Evolutionary conservation across 2,113 vertebrate species (phyloP).

Genomic region (Xyrauchen texanus): DNA sequence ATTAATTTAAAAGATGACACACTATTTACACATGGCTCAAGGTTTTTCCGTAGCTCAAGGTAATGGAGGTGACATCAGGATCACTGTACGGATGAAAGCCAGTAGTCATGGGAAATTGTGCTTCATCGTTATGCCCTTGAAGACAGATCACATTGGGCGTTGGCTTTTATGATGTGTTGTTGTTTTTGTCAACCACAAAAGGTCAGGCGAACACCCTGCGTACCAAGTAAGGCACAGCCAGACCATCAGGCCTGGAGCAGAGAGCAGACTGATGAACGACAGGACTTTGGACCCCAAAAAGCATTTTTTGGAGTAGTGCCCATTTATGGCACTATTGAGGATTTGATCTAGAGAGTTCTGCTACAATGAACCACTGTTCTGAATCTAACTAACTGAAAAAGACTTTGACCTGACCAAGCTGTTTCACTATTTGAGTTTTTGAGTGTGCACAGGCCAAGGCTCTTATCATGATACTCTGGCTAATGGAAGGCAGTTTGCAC

Average conservation of each 20-base stretch:
- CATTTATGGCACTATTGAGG: constrained; percentile 7
- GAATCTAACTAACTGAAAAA: not conserved
- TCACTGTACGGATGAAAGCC: not conserved
- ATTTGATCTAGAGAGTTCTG: constrained; percentile 19
- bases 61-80: constrained; percentile 23
- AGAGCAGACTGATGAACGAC: too few species aligned
- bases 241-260: not conserved
- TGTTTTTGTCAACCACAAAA: constrained; percentile 16
- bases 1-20: too few species aligned
- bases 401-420: constrained; percentile 39
- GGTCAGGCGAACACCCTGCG: constrained; percentile 12
- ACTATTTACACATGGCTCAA: not conserved
- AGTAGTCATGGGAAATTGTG: constrained; percentile 18
- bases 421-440: constrained; percentile 43
- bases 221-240: not conserved
- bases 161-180: constrained; percentile 15
- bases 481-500: too few species aligned
- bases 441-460: too few species aligned
- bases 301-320: not conserved
- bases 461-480: too few species aligned
- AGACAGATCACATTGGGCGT: constrained; percentile 13
- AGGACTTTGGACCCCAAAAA: not conserved
- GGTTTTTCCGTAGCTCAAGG: constrained; percentile 1
- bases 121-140: not conserved
- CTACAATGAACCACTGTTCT: not conserved